Base-by-base conservation (phyloP, 2,113 vertebrate species). In the Sinocyclocheilus maitianheensis region DNA sequence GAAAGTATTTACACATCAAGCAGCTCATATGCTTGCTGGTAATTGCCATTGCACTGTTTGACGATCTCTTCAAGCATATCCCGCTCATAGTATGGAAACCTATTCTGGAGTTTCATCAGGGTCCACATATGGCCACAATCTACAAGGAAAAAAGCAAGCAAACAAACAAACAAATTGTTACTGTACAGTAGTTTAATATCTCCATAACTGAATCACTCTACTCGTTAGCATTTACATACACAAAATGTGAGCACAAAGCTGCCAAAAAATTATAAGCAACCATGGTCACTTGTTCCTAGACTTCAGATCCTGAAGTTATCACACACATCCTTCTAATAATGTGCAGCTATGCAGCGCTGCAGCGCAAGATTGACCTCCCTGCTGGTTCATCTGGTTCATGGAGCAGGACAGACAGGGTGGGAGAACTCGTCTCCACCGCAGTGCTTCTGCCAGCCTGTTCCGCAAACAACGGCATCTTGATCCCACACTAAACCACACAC, bases 31-130 rank as follows among this genome's bases (percentile, higher is more conserved):
- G 92, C 92, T 89, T 88, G 58, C 30, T 92, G 53, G 4, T 89
- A 93, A 30, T 94, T 88, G 1, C 90, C 88, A 4, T 87, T 53
- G 82, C 94, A 94, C 83, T 95, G 92, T 46, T 7, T 11, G 9
- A 94, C 67, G 67, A 95, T 93, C 30, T 93, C 94, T 87, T 92
- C 80, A 5, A 95, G 88, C 78, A 92, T 86, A 18, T 3, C 65
- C 69, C 1, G 65, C 78, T 88, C 78, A 85, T 48, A 91, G 34
- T 86, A 37, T 26, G 93, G 88, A 62, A 94, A 95, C 2, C 9
- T 55, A 40, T 0, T 86, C 65, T 84, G 87, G 53, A 95, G 91
- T 63, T 89, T 93, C 91, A 90, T 90, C 85, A 95, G 51, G 62
- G 84, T 84, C 92, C 91, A 91, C 13, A 91, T 88, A 5, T 4